A percentile compares a stretch with the other conserved stretches of the same genome.
These are phyloP conservation scores for Aphelocoma coerulescens DNA, from an alignment of 2,113 vertebrate species.

Conservation along the genomic window DNA sequence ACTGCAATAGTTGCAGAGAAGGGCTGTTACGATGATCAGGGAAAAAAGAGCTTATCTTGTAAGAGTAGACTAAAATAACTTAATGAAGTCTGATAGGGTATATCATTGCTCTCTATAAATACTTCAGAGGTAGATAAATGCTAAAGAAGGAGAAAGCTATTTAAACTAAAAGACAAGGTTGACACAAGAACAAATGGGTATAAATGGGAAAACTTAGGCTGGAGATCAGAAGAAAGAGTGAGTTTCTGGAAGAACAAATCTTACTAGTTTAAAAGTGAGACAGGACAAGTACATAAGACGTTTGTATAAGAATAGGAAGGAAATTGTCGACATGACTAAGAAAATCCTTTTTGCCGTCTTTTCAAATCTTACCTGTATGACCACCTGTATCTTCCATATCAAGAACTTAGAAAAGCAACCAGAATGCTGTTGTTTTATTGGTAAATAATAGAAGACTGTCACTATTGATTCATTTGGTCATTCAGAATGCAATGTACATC, in stretches of 20 bases:
- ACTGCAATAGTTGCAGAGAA: slow-evolving; percentile 13
- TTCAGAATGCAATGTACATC: neutral
- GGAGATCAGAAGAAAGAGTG: slow-evolving; percentile 1
- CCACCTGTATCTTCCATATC: neutral
- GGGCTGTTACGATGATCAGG: neutral
- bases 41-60: slow-evolving; percentile 43
- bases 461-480: neutral
- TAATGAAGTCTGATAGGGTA: slow-evolving; percentile 44
- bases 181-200: slow-evolving; percentile 45
- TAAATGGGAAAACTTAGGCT: slow-evolving; percentile 21
- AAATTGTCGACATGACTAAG: neutral
- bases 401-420: neutral
- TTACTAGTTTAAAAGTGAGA: slow-evolving; percentile 18
- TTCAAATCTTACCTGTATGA: neutral
- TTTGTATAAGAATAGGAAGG: neutral
- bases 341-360: neutral
- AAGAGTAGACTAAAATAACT: slow-evolving; percentile 49
- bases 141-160: slow-evolving; percentile 41
- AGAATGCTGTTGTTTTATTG: neutral
- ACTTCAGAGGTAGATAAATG: slow-evolving; percentile 57
- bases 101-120: slow-evolving; percentile 58
- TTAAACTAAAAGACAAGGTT: slow-evolving; percentile 56
- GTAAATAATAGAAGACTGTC: neutral
- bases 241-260: slow-evolving; percentile 9
- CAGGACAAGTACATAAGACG: neutral